Evolutionary conservation across 2,888 invertebrate species (phyloP), one percentile per base, ranked within the genome.

Genomic region (Acleris sparsana): DNA sequence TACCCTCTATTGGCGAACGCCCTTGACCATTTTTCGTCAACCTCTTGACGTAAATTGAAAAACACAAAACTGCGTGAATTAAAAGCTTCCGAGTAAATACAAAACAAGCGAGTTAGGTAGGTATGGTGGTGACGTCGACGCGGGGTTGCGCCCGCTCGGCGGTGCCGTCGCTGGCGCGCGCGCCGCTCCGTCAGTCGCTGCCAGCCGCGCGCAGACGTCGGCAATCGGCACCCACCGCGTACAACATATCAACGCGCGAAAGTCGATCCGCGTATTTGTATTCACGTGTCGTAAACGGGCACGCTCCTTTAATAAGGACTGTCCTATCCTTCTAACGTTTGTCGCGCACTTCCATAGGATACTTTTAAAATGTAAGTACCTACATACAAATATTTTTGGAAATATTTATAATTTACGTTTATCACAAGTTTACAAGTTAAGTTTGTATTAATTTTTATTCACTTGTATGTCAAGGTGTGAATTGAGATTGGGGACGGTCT

Each of bases 261-360:
- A 87, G 84, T 88, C 81, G 79, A 78, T 74, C 76, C 78, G 82
- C 78, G 83, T 70, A 70, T 72, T 88, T 83, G 84, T 88, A 89
- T 89, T 90, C 88, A 82, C 77, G 72, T 73, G 73, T 82, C 81
- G 86, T 82, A 73, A 68, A 74, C 74, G 75, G 75, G 73, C 76
- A 74, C 82, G 73, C 76, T 80, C 81, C 82, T 83, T 79, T 80
- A 75, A 72, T 79, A 82, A 84, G 81, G 80, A 78, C 76, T 68
- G 77, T 73, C 69, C 76, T 75, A 76, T 82, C 81, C 80, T 82
- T 81, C 75, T 74, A 74, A 74, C 75, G 74, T 71, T 73, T 69
- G 75, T 73, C 70, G 71, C 75, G 71, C 71, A 67, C 70, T 70
- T 72, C 70, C 71, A 77, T 76, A 68, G 73, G 72, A 72, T 71